Evolutionary conservation across 1,140 invertebrate genomes (phyloP), one percentile per base, ranked within the genome.

Genomic region (Drosophila chauvacae): DNA sequence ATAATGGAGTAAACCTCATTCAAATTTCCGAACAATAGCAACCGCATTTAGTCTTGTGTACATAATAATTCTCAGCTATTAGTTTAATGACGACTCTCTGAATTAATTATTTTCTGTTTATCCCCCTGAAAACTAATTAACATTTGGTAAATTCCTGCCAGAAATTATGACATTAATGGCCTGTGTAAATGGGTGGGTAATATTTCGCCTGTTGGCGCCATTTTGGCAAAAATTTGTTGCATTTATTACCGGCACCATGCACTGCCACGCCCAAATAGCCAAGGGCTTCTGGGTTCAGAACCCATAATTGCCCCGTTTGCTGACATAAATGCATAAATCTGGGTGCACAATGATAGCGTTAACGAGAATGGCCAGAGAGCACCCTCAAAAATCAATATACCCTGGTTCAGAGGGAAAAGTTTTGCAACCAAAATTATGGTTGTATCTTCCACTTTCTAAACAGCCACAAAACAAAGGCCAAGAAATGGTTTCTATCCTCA

Each of bases 301-400:
- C 33, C 51, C 63, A 65, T 65, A 86, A 81, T 85, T 85, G 73
- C 56, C 68, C 69, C 35, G 28, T 50, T 61, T 74, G 70, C 82
- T 71, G 53, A 74, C 72, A 58, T 41, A 75, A 70, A 45, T 62
- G 56, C 55, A 82, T 82, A 87, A 87, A 86, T 87, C 66, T 72
- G 42, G 53, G 20, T 39, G 53, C 35, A 7, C 14, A 56, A 39
- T 56, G 53, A 56, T 56, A 56, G 39, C 53, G 65, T 64, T 59
- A 66, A 50, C 50, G 79, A 42, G 65, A 51, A 66, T 35, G 37
- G 14, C 63, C 63, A 53, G 28, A 53, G 33, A 53, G 26, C 7
- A 30, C 20, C 14, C 37, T 18, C 35, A 14, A 42, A 68, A 50
- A 50, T 41, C 62, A 33, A 68, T 68, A 69, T 7, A 42, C 20